Percentiles rank a stretch among this genome's conserved stretches.
Evolutionary conservation across 2,113 vertebrate species (phyloP).

Genomic region (Erpornis zantholeuca): DNA sequence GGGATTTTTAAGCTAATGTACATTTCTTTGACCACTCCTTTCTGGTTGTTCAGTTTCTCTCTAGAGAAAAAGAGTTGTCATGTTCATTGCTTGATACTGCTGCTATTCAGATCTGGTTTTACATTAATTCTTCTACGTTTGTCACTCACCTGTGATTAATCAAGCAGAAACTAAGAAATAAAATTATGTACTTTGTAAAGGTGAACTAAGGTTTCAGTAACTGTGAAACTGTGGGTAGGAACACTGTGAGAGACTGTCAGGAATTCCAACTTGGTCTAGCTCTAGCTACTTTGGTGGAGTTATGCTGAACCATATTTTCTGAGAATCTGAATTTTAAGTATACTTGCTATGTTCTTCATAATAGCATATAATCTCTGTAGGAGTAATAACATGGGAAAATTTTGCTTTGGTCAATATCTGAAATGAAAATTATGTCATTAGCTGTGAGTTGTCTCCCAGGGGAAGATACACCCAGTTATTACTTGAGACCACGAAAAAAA

Average conservation of each 20-base stretch:
- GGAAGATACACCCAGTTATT: background rate
- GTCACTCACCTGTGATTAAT: background rate
- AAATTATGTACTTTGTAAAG: background rate
- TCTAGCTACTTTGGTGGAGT: background rate
- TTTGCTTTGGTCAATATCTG: background rate
- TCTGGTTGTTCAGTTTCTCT: background rate
- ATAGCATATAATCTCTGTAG: background rate
- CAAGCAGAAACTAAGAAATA: background rate
- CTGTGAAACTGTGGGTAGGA: background rate
- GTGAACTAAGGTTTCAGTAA: background rate
- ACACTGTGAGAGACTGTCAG: background rate
- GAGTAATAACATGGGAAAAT: background rate
- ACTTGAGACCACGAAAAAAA: background rate
- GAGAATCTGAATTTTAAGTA: background rate
- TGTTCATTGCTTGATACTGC: background rate
- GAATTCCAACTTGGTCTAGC: background rate
- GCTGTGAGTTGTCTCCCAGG: background rate
- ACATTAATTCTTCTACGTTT: background rate
- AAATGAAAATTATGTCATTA: conserved; percentile 4
- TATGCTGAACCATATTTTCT: background rate
- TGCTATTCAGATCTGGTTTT: background rate
- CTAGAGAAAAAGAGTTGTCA: background rate
- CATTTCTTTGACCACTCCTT: background rate
- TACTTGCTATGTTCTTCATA: background rate
- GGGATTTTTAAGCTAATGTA: background rate